phyloP scores from a whole-genome alignment of 2,797 vertebrate species.

The Characodon lateralis region DNA sequence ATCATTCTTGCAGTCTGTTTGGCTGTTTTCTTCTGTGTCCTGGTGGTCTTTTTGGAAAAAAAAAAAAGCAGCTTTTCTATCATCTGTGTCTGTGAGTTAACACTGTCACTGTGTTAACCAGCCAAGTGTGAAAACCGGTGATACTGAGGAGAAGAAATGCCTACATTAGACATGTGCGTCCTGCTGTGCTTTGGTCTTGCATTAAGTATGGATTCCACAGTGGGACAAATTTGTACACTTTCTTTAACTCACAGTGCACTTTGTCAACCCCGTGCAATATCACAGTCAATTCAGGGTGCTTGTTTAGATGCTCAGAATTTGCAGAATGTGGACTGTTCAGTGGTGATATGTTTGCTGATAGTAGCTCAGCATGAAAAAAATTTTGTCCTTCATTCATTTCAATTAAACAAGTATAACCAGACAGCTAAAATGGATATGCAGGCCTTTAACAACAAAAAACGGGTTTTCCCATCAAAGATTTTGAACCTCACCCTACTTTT shows the following conservation, averaged over 20 bases:
- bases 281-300: not conserved
- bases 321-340: not conserved
- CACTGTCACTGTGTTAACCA: slow-evolving; percentile 26
- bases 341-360: slow-evolving; percentile 1
- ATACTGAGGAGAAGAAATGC: slow-evolving; percentile 11
- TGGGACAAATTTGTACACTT: not conserved
- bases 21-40: slow-evolving; percentile 11
- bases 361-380: not conserved
- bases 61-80: slow-evolving; percentile 14
- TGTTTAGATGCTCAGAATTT: slow-evolving; percentile 1
- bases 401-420: not conserved
- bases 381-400: not conserved
- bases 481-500: not conserved
- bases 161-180: slow-evolving; percentile 8
- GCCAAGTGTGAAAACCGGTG: slow-evolving; percentile 22
- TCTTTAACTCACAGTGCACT: not conserved
- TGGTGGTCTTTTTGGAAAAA: slow-evolving; percentile 43
- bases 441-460: not conserved
- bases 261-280: not conserved
- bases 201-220: slow-evolving; percentile 18
- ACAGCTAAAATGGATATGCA: not conserved
- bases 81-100: slow-evolving; percentile 37
- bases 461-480: not conserved
- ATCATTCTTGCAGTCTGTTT: slow-evolving; percentile 40
- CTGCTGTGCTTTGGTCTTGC: slow-evolving; percentile 24